These are phyloP conservation scores for cat (Felis catus) DNA, from an alignment of 2,113 vertebrate species.

Conservation along the genomic window DNA sequence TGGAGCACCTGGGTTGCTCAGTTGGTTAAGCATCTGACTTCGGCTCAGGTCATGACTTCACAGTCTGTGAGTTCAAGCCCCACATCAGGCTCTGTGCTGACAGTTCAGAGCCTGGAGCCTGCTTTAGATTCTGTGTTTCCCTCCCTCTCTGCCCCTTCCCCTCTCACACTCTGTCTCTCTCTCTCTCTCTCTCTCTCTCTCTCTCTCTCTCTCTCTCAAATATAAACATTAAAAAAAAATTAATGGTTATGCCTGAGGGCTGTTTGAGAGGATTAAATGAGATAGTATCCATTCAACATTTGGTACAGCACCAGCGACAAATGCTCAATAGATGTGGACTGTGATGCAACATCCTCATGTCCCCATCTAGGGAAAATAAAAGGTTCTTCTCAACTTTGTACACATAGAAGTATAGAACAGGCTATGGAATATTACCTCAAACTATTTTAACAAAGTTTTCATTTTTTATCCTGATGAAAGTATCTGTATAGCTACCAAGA, in stretches of 20 bases:
- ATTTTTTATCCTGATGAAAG: slow-evolving; percentile 1
- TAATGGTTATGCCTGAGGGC: neutral
- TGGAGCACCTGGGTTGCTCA: too few species aligned
- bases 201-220: too few species aligned
- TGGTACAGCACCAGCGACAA: neutral
- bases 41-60: too few species aligned
- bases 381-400: neutral
- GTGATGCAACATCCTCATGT: neutral
- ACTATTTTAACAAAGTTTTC: neutral
- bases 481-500: neutral
- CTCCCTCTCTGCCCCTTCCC: too few species aligned
- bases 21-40: too few species aligned
- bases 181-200: too few species aligned
- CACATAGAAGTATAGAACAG: neutral
- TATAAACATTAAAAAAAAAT: too few species aligned
- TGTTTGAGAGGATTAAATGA: neutral
- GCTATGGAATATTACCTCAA: neutral
- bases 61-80: too few species aligned
- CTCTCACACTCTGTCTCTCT: too few species aligned
- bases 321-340: neutral
- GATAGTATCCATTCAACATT: neutral
- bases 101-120: too few species aligned
- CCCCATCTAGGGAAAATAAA: neutral
- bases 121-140: too few species aligned
- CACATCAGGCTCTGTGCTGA: too few species aligned